Evolutionary conservation across 2,113 vertebrate genomes (phyloP).

Genomic region (Sceloporus tristichus): DNA sequence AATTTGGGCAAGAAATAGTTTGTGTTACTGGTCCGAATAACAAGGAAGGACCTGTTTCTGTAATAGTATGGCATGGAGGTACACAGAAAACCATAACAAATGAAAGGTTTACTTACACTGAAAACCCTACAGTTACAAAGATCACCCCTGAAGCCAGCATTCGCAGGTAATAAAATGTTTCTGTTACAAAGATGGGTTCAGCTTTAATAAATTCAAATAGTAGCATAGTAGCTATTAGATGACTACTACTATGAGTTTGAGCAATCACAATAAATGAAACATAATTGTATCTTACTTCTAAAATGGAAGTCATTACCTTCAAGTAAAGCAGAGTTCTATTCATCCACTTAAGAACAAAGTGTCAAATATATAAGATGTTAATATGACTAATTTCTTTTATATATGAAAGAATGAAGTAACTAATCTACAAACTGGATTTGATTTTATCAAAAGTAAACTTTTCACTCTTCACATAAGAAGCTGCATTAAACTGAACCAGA

Average conservation of each 20-base stretch:
- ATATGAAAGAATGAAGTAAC: not conserved
- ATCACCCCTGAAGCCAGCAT: constrained; percentile 87
- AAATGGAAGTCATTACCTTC: constrained; percentile 26
- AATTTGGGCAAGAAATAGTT: constrained; percentile 82
- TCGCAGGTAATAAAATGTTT: constrained; percentile 81
- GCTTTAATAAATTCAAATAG: constrained; percentile 24
- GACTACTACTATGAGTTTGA: not conserved
- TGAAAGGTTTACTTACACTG: constrained; percentile 77
- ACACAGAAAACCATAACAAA: constrained; percentile 21
- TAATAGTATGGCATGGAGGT: constrained; percentile 82
- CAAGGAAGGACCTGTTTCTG: constrained; percentile 38
- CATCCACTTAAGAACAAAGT: not conserved
- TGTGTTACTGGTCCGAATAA: constrained; percentile 84
- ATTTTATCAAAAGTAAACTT: not conserved
- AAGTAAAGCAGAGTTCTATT: constrained; percentile 23
- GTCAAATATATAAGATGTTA: not conserved
- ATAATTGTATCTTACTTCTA: constrained; percentile 29
- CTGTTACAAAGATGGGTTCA: constrained; percentile 18
- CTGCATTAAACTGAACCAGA: not conserved
- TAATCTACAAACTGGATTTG: constrained; percentile 1
- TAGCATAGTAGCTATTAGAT: constrained; percentile 39
- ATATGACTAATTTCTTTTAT: not conserved
- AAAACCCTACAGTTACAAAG: constrained; percentile 85
- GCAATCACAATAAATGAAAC: constrained; percentile 15
- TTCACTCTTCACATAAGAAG: not conserved